phyloP scores from a whole-genome alignment of 2,797 vertebrate species.

The Luscinia megarhynchos region DNA sequence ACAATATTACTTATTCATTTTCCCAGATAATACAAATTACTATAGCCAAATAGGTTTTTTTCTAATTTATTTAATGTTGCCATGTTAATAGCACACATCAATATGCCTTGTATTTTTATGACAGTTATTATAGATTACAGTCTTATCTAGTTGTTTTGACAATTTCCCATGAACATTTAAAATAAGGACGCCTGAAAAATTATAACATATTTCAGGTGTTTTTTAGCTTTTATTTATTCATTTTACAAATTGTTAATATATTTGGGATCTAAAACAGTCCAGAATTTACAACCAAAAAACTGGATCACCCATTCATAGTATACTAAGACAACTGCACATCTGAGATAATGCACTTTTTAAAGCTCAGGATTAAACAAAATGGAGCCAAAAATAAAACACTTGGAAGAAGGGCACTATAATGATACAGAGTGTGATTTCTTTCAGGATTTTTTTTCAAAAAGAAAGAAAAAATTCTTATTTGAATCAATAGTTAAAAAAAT shows the following conservation, averaged over 20 bases:
- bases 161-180: neutral
- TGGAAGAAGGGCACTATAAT: neutral
- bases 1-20: neutral
- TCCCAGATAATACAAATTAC: neutral
- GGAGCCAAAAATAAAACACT: neutral
- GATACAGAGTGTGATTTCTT: neutral
- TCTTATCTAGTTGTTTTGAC: neutral
- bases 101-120: neutral
- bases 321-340: neutral
- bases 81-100: accelerated
- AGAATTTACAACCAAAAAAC: neutral
- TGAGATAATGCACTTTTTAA: neutral
- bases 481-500: neutral
- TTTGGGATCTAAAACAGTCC: neutral
- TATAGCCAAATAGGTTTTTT: neutral
- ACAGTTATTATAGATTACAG: neutral
- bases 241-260: neutral
- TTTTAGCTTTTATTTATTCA: neutral
- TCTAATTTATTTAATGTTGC: neutral
- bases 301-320: neutral
- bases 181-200: neutral
- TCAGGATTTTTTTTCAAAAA: neutral
- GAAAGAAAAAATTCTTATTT: neutral
- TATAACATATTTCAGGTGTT: neutral
- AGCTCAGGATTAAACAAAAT: neutral